Conservation (phyloP, 2,888 invertebrate genomes). For the Dione vanillae region DNA sequence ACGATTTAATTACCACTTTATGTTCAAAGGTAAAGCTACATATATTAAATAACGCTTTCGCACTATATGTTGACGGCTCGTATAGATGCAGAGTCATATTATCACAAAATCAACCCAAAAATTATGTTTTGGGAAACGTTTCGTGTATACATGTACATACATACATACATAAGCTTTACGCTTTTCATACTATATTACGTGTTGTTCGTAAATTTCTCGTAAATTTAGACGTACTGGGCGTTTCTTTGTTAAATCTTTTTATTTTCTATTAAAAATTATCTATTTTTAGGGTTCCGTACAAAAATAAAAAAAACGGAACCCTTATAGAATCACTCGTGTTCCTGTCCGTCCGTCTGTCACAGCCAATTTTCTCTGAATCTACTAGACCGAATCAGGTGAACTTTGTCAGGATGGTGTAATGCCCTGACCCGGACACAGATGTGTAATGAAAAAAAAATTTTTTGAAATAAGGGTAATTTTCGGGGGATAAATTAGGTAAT, state of each 20-base stretch:
- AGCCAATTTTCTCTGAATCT: too few relatives aligned
- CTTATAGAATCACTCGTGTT: too few relatives aligned
- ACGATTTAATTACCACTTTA: constrained; percentile 90
- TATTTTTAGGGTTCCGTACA: too few relatives aligned
- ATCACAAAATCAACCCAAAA: constrained; percentile 6
- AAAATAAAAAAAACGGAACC: too few relatives aligned
- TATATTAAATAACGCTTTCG: constrained; percentile 63
- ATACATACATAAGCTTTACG: too few relatives aligned
- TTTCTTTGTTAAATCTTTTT: not conserved
- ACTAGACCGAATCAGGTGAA: too few relatives aligned
- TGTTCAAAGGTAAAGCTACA: constrained; percentile 88
- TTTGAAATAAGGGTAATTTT: too few relatives aligned
- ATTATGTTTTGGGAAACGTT: constrained; percentile 16
- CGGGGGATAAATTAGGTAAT: too few relatives aligned
- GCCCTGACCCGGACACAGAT: too few relatives aligned
- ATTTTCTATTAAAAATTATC: not conserved
- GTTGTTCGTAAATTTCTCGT: not conserved
- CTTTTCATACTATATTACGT: constrained; percentile 24
- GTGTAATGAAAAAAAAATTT: too few relatives aligned
- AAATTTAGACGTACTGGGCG: constrained; percentile 3
- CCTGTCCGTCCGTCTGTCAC: too few relatives aligned
- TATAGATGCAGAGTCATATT: constrained; percentile 29
- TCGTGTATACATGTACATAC: constrained; percentile 24
- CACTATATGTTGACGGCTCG: constrained; percentile 42
- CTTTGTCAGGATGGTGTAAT: too few relatives aligned